Conservation (phyloP, 2,888 invertebrate genomes). For the Lottia gigantea region DNA sequence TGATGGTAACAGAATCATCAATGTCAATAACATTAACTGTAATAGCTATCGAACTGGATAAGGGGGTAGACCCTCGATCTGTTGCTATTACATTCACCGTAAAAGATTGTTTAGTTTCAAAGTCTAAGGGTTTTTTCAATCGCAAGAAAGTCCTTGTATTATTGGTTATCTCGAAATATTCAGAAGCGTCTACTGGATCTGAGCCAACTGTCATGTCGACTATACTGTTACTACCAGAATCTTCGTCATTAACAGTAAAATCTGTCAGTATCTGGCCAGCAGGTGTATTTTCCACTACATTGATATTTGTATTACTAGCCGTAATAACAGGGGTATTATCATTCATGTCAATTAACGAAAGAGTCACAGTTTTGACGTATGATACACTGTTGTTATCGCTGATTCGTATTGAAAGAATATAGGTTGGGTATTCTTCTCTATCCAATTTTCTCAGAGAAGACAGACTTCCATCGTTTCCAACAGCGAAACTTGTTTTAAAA, state of each 20-base stretch:
- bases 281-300: constrained; percentile 43
- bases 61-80: constrained; percentile 33
- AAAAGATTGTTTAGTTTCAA: constrained; percentile 24
- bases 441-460: constrained; percentile 31
- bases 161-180: constrained; percentile 29
- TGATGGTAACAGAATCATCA: constrained; percentile 14
- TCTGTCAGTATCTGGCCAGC: constrained; percentile 39
- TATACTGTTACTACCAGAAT: constrained; percentile 38
- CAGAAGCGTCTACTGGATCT: constrained; percentile 22
- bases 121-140: constrained; percentile 33
- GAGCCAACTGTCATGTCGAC: constrained; percentile 28
- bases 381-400: constrained; percentile 25
- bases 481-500: constrained; percentile 33
- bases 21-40: constrained; percentile 37
- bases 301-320: constrained; percentile 24
- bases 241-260: constrained; percentile 43
- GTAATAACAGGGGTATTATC: constrained; percentile 45
- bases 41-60: constrained; percentile 28
- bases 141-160: constrained; percentile 30
- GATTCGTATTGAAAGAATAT: constrained; percentile 31
- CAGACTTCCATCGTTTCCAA: constrained; percentile 31
- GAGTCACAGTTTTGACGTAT: constrained; percentile 31
- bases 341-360: constrained; percentile 46
- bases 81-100: constrained; percentile 33
- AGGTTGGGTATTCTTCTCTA: constrained; percentile 32